Percentiles rank a stretch among this genome's conserved stretches.
Evolutionary conservation across 1,140 invertebrate species (phyloP).

Genomic region (Drosophila pseudoobscura): DNA sequence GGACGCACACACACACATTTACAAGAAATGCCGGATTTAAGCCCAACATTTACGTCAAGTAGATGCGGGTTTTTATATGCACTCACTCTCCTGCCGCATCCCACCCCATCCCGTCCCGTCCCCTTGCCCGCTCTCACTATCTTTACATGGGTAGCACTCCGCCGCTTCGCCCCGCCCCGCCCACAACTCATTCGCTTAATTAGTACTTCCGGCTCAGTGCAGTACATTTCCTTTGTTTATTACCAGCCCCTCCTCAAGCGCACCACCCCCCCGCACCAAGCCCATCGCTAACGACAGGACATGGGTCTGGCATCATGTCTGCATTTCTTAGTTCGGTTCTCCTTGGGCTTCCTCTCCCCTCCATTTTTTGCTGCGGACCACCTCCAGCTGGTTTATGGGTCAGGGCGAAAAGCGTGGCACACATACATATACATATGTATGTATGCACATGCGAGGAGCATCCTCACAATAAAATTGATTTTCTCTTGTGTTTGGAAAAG

Average conservation of each 20-base stretch:
- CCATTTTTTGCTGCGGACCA: too few relatives aligned
- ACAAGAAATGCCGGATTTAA: constrained; percentile 68
- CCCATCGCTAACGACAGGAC: constrained; percentile 32
- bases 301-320: constrained; percentile 48
- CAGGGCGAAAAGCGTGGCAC: constrained; percentile 29
- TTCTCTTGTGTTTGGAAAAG: background rate
- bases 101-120: background rate
- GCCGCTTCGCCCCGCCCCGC: constrained; percentile 10
- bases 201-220: constrained; percentile 70
- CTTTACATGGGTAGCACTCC: constrained; percentile 3
- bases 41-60: constrained; percentile 80
- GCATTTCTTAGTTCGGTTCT: constrained; percentile 20
- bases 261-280: constrained; percentile 18
- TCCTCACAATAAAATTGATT: constrained; percentile 10
- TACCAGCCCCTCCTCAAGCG: constrained; percentile 19
- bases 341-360: background rate
- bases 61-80: constrained; percentile 62
- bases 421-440: constrained; percentile 9
- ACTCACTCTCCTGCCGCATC: constrained; percentile 1
- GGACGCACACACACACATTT: constrained; percentile 10
- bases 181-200: constrained; percentile 67
- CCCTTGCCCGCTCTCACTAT: constrained; percentile 11
- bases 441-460: constrained; percentile 11
- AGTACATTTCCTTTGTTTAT: constrained; percentile 71
- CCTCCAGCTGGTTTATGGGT: constrained; percentile 19